A percentile compares a stretch with the other conserved stretches of the same genome.
Evolutionary conservation across 2,113 vertebrate species (phyloP).

Genomic region (Accipiter virgatus): DNA sequence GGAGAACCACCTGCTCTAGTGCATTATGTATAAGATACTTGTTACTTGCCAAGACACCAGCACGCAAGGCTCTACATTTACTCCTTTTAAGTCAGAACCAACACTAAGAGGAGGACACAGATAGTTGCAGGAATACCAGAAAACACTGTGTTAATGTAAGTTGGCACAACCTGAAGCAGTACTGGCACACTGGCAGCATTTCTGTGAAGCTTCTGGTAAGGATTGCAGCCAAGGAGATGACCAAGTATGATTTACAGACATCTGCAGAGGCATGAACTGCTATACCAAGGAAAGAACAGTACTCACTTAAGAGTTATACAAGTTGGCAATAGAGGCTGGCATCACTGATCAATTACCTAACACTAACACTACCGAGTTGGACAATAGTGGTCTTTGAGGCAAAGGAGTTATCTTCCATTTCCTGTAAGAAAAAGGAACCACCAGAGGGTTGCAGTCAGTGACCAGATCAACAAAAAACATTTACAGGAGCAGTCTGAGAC

Average conservation of each 20-base stretch:
- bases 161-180: background rate
- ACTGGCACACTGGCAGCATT: background rate
- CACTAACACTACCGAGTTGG: background rate
- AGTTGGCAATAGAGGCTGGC: background rate
- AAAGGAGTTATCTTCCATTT: background rate
- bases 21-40: background rate
- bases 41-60: background rate
- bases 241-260: background rate
- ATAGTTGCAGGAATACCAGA: background rate
- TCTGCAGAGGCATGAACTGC: background rate
- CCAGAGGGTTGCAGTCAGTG: background rate
- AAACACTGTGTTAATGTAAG: background rate
- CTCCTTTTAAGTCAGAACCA: background rate
- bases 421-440: background rate
- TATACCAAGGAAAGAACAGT: background rate
- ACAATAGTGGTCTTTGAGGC: background rate
- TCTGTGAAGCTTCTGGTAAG: background rate
- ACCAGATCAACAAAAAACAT: background rate
- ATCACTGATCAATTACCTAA: background rate
- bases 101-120: background rate
- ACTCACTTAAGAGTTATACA: background rate
- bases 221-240: background rate
- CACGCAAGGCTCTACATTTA: background rate
- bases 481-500: background rate
- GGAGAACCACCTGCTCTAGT: background rate